A percentile compares a stretch with the other conserved stretches of the same genome.
phyloP scores from a whole-genome alignment of 2,113 vertebrate genomes.

The Mastomys coucha region DNA sequence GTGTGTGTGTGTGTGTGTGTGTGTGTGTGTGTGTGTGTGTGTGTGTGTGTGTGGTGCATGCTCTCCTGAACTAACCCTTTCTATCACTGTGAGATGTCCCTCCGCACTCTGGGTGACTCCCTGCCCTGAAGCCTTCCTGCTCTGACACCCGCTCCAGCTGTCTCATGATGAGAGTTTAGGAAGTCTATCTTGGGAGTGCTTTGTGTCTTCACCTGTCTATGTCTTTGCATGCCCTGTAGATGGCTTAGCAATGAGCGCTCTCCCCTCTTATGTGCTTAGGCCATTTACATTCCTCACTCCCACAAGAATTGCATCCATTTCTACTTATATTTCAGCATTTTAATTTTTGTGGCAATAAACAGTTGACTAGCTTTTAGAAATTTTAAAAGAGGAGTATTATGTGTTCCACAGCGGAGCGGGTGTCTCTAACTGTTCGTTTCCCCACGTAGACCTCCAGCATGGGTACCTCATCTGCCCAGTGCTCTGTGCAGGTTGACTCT shows the following conservation, averaged over 20 bases:
- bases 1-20: neutral
- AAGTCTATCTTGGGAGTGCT: neutral
- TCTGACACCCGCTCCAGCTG: neutral
- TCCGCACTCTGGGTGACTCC: too few relatives aligned
- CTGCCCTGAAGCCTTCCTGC: neutral
- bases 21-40: too few relatives aligned
- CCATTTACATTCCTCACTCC: neutral
- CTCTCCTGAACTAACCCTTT: neutral
- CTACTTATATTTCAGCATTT: neutral
- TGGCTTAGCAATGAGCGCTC: neutral
- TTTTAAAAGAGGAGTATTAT: neutral
- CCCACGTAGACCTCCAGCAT: rapidly evolving
- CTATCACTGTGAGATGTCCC: neutral
- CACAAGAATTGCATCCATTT: neutral
- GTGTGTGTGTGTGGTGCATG: too few relatives aligned
- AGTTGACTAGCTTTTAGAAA: neutral
- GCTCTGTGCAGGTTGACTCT: neutral
- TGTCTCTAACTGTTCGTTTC: rapidly evolving
- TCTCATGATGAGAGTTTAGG: neutral
- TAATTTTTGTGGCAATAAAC: neutral
- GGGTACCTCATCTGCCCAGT: rapidly evolving
- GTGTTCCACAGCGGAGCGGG: rapidly evolving
- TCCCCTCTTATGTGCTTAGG: neutral
- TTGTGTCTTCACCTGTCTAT: neutral
- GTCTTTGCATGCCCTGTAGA: neutral